A percentile compares a stretch with the other conserved stretches of the same genome.
phyloP scores from a whole-genome alignment of 2,888 invertebrate species.

The Osedax frankpressi region DNA sequence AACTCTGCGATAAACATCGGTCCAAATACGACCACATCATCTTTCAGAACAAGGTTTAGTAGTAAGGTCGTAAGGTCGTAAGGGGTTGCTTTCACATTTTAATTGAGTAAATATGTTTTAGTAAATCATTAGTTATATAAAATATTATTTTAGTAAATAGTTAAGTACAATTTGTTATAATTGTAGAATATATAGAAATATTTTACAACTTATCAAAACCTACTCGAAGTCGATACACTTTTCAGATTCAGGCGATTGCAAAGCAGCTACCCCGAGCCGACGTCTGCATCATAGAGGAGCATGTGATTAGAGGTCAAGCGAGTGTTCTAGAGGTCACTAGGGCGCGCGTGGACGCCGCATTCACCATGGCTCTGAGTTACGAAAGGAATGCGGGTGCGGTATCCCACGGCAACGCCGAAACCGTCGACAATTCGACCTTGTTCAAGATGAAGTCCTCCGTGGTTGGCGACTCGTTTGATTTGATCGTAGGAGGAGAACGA shows the following conservation, averaged over 20 bases:
- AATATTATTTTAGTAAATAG: no score
- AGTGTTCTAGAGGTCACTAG: background rate
- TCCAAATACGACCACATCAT: no score
- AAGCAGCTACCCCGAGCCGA: background rate
- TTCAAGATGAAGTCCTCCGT: background rate
- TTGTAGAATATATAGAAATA: no score
- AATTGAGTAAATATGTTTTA: no score
- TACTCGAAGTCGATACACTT: no score
- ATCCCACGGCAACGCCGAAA: background rate
- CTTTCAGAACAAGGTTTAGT: no score
- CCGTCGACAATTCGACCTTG: background rate
- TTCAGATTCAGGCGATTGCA: background rate
- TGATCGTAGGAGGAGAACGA: constrained; percentile 7
- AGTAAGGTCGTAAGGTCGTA: no score
- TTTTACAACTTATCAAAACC: no score
- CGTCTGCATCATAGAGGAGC: background rate
- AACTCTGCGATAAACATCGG: no score
- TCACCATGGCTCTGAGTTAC: background rate
- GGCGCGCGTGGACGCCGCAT: background rate
- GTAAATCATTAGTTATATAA: no score
- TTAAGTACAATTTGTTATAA: no score
- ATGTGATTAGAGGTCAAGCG: background rate
- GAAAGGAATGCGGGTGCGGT: background rate
- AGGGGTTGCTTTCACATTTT: no score
- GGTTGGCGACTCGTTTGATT: constrained; percentile 1